Base-by-base conservation (phyloP, 2,797 vertebrate species). In the Rhinella marina region DNA sequence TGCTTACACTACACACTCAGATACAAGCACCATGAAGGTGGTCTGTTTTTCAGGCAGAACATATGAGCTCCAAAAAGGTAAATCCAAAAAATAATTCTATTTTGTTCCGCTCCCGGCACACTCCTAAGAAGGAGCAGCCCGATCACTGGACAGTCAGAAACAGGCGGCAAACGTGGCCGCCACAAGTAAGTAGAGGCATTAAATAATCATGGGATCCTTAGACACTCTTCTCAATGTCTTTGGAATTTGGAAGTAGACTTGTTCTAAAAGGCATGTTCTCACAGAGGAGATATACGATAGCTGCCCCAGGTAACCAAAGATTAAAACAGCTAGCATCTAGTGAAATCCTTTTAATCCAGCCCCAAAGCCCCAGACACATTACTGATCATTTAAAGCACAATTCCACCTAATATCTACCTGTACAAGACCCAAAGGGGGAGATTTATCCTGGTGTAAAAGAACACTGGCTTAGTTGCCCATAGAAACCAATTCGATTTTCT, bases 181-280 rank as follows among this genome's bases (percentile, higher is more conserved):
- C 73, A 77, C 2, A 50, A 77, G 57, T 61, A 80, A 80, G 57
- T 54, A 77, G 8, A 48, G 12, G 14, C 48, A 77, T 54, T 77
- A 77, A 77, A 77, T 77, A 77, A 77, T 54, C 73, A 77, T 77
- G 73, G 50, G 73, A 77, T 77, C 73, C 17, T 73, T 73, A 73
- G 48, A 41, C 17, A 73, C 70, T 73, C 70, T 77, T 54, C 73
- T 76, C 73, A 50, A 76, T 76, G 73, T 76, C 41, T 76, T 76
- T 6, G 48, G n/a, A 76, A 76, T 52, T 75, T 75, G 72, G 72
- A 75, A 75, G 72, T 12, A 76, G 73, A 1, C 72, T 75, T 77
- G 23, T n/a, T 75, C 41, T 50, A 21, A 75, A 73, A 48, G 72
- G 72, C 72, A 50, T 52, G 72, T 52, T 54, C 73, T 25, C 73